Evolutionary conservation across 2,888 invertebrate genomes (phyloP), one percentile per base, ranked within the genome.

Genomic region (Nephrotoma flavescens): DNA sequence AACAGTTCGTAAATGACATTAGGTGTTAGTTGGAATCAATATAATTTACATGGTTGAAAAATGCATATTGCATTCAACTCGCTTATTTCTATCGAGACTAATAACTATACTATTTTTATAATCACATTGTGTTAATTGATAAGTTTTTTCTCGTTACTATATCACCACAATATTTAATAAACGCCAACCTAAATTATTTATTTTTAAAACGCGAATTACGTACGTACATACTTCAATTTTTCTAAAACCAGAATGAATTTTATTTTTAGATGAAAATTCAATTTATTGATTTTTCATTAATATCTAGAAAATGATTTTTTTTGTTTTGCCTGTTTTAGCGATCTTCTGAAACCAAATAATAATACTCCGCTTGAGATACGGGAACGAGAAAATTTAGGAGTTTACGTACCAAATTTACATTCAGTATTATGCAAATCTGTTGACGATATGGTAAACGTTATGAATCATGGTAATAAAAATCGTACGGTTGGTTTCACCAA

Each of bases 401-500:
- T 99, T 87, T 98, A 97, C 93, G 98, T 99, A 47, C 98, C 98
- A 88, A 97, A 98, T 93, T 93, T 99, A 90, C 97, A 98, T 89
- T 97, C 98, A 4, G 96, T 97, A 90, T 96, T 98, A 87, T 99
- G 99, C 91, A 98, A 98, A 92, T 97, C 96, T 88, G 96, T 97
- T 12, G 94, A 95, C 89, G 99, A 99, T 92, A 99, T 99, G 93
- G 94, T 97, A 88, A 95, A 96, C 89, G 95, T 98, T 83, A 98
- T 99, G 99, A 94, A 95, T 89, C 93, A 95, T 85, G 99, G 99
- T 86, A 98, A 99, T 92, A 94, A 95, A 89, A 97, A 98, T 92
- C 94, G 99, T 89, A 97, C 98, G n/a, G 96, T 98, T 86, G 99
- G 96, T 42, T 95, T 97, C 88, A 99, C 98, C 86, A 97, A 98